A percentile compares a stretch with the other conserved stretches of the same genome.
phyloP scores from a whole-genome alignment of 2,797 vertebrate species.

The Tympanoctomys barrerae region DNA sequence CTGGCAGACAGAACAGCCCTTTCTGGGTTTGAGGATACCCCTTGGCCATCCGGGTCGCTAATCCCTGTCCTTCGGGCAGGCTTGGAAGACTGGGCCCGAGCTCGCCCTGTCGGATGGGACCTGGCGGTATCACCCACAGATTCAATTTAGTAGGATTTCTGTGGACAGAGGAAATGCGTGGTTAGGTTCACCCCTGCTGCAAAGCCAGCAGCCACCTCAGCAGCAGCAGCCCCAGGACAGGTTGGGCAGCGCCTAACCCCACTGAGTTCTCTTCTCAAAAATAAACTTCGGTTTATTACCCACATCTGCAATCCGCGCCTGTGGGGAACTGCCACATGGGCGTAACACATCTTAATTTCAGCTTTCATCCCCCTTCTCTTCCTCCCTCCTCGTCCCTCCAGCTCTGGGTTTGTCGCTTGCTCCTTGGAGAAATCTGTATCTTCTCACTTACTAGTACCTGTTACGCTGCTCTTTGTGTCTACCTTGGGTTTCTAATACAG shows the following conservation, averaged over 20 bases:
- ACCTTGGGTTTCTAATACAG: neutral
- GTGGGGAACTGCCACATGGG: neutral
- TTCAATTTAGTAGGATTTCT: neutral
- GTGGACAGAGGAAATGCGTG: neutral
- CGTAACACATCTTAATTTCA: neutral
- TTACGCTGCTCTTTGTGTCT: neutral
- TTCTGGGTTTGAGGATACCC: neutral
- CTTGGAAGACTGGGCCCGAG: too few relatives aligned
- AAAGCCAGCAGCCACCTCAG: neutral
- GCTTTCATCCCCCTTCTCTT: neutral
- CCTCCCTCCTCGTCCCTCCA: neutral
- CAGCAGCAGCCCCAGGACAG: too few relatives aligned
- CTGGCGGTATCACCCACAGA: neutral
- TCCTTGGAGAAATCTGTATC: neutral
- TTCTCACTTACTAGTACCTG: neutral
- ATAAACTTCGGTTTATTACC: neutral
- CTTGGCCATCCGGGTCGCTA: too few relatives aligned
- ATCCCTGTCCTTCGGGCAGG: accelerated
- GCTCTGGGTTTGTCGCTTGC: neutral
- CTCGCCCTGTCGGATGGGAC: neutral
- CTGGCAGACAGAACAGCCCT: neutral
- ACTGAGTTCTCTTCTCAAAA: neutral
- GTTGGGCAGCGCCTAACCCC: accelerated
- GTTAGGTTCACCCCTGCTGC: neutral
- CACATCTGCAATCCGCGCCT: neutral